Evolutionary conservation across 2,888 invertebrate genomes (phyloP).

Genomic region (Caenorhabditis afra): DNA sequence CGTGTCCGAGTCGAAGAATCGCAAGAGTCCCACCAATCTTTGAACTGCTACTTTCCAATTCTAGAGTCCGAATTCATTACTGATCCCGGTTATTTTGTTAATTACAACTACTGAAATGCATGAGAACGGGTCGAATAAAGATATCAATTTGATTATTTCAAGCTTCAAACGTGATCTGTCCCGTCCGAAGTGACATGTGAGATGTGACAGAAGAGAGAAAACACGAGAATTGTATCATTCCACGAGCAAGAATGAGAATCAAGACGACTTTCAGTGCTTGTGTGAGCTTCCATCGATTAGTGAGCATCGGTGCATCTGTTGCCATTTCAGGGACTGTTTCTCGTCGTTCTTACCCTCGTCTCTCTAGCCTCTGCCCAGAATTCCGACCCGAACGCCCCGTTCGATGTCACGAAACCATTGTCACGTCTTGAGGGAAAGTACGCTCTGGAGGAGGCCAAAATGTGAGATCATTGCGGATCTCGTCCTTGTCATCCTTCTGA

Average conservation of each 20-base stretch:
- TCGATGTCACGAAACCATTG: conserved; percentile 1
- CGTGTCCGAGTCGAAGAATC: conserved; percentile 33
- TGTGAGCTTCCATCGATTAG: conserved; percentile 30
- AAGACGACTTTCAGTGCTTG: conserved; percentile 25
- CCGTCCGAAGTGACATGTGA: background rate
- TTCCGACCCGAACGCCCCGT: background rate
- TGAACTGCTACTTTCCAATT: background rate
- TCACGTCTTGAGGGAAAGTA: conserved; percentile 33
- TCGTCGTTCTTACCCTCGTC: conserved; percentile 7
- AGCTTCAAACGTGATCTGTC: background rate
- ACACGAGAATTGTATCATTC: background rate
- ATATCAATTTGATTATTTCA: conserved; percentile 3
- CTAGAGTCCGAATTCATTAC: background rate
- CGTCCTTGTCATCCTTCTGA: background rate
- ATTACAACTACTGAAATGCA: conserved; percentile 5
- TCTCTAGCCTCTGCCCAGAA: background rate
- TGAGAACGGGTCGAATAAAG: conserved; percentile 43
- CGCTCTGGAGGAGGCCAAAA: background rate
- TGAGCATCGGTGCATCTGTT: background rate
- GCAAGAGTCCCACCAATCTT: conserved; percentile 32
- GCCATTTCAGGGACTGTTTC: conserved; percentile 29
- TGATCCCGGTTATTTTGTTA: conserved; percentile 44
- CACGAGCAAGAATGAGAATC: conserved; percentile 13
- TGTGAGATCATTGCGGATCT: conserved; percentile 5
- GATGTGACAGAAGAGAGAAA: background rate